Base-by-base conservation (phyloP, 2,797 vertebrate species). In the Propithecus perrieri region DNA sequence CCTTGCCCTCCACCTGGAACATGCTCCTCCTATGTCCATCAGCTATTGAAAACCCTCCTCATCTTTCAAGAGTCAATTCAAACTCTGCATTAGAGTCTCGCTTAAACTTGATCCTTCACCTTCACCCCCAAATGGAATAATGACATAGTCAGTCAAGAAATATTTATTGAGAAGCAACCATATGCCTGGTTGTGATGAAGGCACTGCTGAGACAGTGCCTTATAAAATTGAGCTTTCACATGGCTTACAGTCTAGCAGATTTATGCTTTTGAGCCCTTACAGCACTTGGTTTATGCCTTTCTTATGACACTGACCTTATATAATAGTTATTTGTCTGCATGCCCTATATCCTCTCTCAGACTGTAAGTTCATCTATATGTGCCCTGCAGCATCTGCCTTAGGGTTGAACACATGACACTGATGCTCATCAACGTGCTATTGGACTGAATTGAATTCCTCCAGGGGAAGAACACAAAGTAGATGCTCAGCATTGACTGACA, bases 381-480 rank as follows among this genome's bases (percentile, higher is more conserved):
- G 76, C 72, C 78, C 93, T 24, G 71, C 2, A 65, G 88, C 65
- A 15, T 33, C 84, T 84, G 91, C 48, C 17, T 0, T 69, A 50
- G 55, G 76, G 9, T 24, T 84, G 55, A 53, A 57, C 83, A 89
- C 80, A 55, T 55, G 50, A 48, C 80, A 38, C 76, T 88, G 65
- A 30, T 76, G 38, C 80, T 85, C 97, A 85, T 93, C 91, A 83
- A 71, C 85, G 74, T 67, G 69, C 80, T 74, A 85, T 28, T 74
- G 71, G 79, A 30, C 57, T 59, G 71, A 81, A 87, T 0, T 81
- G 80, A 97, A 85, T 92, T 92, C 83, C 80, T 94, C 97, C 79
- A 72, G 14, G 4, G 84, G 71, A 72, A 69, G 75, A 94, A n/a
- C 83, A 63, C 78, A 57, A 38, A 86, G 55, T 91, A 87, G 79